Base-by-base conservation (phyloP, 2,797 vertebrate species). In the Poliocrania exsul region DNA sequence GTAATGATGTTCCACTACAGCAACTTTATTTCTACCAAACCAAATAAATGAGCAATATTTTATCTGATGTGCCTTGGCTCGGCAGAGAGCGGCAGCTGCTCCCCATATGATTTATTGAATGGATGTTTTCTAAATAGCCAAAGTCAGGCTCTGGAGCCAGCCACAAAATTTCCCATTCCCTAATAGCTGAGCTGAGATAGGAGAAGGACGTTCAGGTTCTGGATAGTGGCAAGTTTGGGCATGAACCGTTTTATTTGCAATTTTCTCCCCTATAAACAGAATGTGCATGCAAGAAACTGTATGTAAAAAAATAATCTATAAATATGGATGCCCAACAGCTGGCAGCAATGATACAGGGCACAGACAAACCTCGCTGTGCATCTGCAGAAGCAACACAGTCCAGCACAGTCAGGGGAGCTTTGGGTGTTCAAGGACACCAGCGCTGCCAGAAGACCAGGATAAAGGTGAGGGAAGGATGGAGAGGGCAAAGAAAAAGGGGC, bases 1-100 rank as follows among this genome's bases (percentile, higher is more conserved):
- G 93, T 79, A 93, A 93, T 82, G 89, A 96, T 92, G 96, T 92
- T 96, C 95, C 92, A 79, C 88, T 70, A 86, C 92, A 92, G 88
- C 93, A 92, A 88, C 90, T 95, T 88, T 80, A 90, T 84, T 93
- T 77, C 95, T 67, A 91, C 73, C 92, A 72, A 94, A 88, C 83
- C 78, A 79, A 92, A 93, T 70, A 90, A 86, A 90, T n/a, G 83
- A 97, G 92, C 92, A 77, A 79, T 93, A 84, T 96, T 93, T 93
- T 82, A 92, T 90, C 83, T 75, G 90, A 50, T 72, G 80, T 35
- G 86, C 78, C 37, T 72, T 71, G 88, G 92, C 94, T 93, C 80
- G 24, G 92, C 82, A 56, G 83, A 88, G 94, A 95, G 78, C 24
- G 17, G 88, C 95, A 95, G 95, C 96, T 95, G 94, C 94, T 94